Evolutionary conservation across 2,113 vertebrate species (phyloP).

Genomic region (Eolophus roseicapilla): DNA sequence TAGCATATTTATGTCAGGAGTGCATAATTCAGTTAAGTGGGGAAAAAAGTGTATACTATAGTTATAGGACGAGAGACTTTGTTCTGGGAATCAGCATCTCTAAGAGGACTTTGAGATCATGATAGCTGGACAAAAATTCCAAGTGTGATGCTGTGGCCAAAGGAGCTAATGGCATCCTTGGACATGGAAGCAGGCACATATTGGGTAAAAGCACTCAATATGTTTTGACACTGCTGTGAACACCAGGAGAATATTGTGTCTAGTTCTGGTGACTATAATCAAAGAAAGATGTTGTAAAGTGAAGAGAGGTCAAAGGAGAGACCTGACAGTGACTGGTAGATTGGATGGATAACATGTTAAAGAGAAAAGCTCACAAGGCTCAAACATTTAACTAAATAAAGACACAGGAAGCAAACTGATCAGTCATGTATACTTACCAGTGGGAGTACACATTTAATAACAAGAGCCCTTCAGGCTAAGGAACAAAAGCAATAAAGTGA

Average conservation of each 20-base stretch:
- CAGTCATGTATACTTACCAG: neutral
- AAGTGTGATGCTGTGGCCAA: neutral
- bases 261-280: neutral
- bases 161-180: neutral
- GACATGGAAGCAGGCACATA: neutral
- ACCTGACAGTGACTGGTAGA: neutral
- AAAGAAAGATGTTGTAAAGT: slow-evolving; percentile 16
- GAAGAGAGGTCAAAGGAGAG: neutral
- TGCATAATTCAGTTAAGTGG: neutral
- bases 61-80: neutral
- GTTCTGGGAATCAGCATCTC: neutral
- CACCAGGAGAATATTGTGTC: neutral
- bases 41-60: neutral
- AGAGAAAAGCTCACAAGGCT: neutral
- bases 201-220: neutral
- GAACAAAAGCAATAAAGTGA: neutral
- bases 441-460: neutral
- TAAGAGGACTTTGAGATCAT: neutral
- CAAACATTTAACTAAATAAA: neutral
- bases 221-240: neutral
- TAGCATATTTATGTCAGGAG: neutral
- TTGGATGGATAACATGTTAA: neutral
- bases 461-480: neutral
- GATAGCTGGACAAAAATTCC: neutral
- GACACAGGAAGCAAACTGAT: neutral